Conservation (phyloP, 2,888 invertebrate species). For the Archips crataeganus region DNA sequence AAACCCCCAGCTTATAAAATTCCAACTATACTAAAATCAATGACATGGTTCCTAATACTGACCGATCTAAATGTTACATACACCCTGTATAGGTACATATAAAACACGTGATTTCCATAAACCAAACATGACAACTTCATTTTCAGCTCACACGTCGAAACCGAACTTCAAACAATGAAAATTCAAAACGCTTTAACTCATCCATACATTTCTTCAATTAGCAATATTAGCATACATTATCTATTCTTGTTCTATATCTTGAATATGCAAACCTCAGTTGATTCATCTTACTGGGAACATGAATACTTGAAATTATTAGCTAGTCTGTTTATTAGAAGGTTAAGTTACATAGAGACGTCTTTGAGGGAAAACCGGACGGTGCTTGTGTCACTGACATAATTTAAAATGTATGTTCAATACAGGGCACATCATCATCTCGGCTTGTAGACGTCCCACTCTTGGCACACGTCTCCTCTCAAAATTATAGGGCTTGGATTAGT, state of each 20-base stretch:
- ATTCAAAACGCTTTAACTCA: neutral
- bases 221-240: conserved; percentile 5
- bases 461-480: no score
- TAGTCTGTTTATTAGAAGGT: neutral
- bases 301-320: neutral
- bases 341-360: neutral
- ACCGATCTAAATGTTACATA: no score
- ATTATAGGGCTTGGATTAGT: no score
- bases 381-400: neutral
- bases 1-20: no score
- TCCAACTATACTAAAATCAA: no score
- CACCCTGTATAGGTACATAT: no score
- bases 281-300: neutral
- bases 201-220: conserved; percentile 5
- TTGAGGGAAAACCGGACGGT: neutral
- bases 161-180: neutral
- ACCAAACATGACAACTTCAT: neutral
- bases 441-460: no score
- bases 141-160: neutral
- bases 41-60: no score
- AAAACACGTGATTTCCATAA: no score
- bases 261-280: neutral
- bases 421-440: no score
- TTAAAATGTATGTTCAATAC: no score
- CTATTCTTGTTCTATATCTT: neutral